Evolutionary conservation across 2,797 vertebrate genomes (phyloP).

Genomic region (Decapterus maruadsi): DNA sequence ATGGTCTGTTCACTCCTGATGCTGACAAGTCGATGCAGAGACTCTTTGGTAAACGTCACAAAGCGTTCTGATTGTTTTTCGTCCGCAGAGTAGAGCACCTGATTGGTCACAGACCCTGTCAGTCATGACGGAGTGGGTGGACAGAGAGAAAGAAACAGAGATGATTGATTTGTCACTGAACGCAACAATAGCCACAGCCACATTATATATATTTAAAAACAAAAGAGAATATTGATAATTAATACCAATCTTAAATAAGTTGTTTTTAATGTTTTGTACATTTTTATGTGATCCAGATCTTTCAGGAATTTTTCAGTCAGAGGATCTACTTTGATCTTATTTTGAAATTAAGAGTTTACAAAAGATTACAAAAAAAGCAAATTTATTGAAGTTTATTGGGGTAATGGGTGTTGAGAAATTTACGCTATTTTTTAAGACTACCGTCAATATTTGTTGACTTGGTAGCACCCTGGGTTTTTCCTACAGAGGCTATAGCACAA

Average conservation of each 20-base stretch:
- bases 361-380: conserved; percentile 74
- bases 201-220: conserved; percentile 74
- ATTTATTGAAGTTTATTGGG: conserved; percentile 81
- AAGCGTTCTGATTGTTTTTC: conserved; percentile 58
- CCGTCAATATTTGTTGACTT: conserved; percentile 64
- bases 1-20: conserved; percentile 71
- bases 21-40: conserved; percentile 63
- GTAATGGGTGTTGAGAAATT: conserved; percentile 79
- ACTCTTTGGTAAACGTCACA: conserved; percentile 45
- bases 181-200: conserved; percentile 68
- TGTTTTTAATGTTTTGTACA: conserved; percentile 92
- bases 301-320: conserved; percentile 97
- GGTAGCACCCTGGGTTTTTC: conserved; percentile 83
- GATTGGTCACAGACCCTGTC: conserved; percentile 71
- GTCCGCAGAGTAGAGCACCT: conserved; percentile 32
- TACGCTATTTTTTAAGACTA: conserved; percentile 87
- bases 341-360: conserved; percentile 88
- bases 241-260: conserved; percentile 86
- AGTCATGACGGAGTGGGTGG: conserved; percentile 77
- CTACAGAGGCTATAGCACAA: conserved; percentile 86
- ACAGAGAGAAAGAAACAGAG: conserved; percentile 19
- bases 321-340: conserved; percentile 89
- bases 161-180: conserved; percentile 74
- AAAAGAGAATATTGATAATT: conserved; percentile 74
- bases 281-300: conserved; percentile 96